Base-by-base conservation (phyloP, 1,140 invertebrate species). In the Drosophila ficusphila region DNA sequence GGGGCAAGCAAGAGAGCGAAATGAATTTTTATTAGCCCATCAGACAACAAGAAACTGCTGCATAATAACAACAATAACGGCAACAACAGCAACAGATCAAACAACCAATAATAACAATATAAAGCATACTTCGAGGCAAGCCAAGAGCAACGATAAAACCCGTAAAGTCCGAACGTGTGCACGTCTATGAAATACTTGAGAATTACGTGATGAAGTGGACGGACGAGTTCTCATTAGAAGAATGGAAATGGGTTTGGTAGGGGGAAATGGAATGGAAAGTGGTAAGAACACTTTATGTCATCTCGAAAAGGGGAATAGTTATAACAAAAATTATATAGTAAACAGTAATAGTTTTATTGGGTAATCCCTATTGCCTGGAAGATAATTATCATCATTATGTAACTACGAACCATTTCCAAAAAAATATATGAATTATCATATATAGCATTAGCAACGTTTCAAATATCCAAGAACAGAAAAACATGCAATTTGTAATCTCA, bases 1-100 rank as follows among this genome's bases (percentile, higher is more conserved):
- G 44, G 4, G 16, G 42, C 16, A 14, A 34, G 12, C 19, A 19
- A 8, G 9, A 31, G 36, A 65, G 9, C 25, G 21, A 61, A 88
- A 86, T 88, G 77, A 86, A 86, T 86, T 88, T 86, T 86, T 88
- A 86, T 86, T 86, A 82, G 82, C 77, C 51, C 82, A 64, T 85
- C 65, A 46, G 70, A 70, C 73, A 86, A 76, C 58, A 69, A 54
- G 74, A 75, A 79, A 86, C 81, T 85, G 79, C 81, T 85, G 79
- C 81, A 81, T 85, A 79, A 85, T 79, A 86, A 85, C 57, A 79
- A 85, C 65, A 83, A 48, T 38, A 74, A 27, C 39, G 41, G 18
- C 44, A 69, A 33, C 62, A 42, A 51, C 41, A 62, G 41, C 54
- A 61, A 36, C 49, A 83, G 53, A 77, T 68, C 78, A 73, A 76